Conservation (phyloP, 2,797 vertebrate genomes). For the Chloroceryle inda region DNA sequence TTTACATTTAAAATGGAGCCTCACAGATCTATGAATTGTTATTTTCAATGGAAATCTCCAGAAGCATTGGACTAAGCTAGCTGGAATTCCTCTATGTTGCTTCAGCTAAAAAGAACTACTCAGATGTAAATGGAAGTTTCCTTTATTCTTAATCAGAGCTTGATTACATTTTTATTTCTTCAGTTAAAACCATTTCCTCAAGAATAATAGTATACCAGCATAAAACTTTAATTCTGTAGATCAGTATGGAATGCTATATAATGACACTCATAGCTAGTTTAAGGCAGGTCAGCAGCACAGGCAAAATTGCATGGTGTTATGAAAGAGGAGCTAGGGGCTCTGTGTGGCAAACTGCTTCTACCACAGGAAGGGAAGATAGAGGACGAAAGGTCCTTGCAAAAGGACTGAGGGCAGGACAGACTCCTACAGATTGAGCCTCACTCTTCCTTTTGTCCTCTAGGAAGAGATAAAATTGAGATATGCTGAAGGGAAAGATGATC, state of each 20-base stretch:
- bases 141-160: background rate
- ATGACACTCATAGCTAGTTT: background rate
- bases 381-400: background rate
- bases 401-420: background rate
- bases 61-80: background rate
- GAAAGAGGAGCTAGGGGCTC: background rate
- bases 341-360: background rate
- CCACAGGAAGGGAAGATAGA: background rate
- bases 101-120: background rate
- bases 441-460: background rate
- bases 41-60: background rate
- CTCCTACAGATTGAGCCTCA: background rate
- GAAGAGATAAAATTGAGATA: background rate
- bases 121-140: background rate
- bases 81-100: fast-evolving
- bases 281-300: background rate
- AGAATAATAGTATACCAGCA: background rate
- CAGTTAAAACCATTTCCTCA: background rate
- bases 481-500: background rate
- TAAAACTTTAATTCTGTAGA: background rate
- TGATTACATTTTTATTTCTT: background rate
- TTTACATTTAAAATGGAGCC: background rate
- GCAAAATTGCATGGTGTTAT: background rate
- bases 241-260: background rate
- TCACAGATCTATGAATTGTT: background rate